Evolutionary conservation across 2,888 invertebrate genomes (phyloP).

Genomic region (Anodontia alba): DNA sequence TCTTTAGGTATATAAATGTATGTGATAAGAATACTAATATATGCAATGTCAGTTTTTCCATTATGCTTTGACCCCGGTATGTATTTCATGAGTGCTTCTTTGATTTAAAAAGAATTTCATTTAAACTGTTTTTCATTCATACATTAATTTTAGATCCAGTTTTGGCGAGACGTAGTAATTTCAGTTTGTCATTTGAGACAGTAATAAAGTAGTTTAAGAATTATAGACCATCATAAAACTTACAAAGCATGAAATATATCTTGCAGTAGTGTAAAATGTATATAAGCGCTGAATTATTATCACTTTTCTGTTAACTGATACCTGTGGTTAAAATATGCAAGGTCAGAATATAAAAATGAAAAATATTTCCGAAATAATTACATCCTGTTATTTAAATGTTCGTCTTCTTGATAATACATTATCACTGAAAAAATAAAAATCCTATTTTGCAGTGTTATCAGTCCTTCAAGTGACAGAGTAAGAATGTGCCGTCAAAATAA

Average conservation of each 20-base stretch:
- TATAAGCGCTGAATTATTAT: neutral
- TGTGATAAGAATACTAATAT: neutral
- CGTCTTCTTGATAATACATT: neutral
- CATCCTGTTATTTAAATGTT: neutral
- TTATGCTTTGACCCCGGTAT: neutral
- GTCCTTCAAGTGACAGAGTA: slow-evolving; percentile 8
- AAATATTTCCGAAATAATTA: neutral
- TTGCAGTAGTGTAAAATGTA: neutral
- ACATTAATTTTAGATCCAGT: neutral
- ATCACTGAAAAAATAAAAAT: neutral
- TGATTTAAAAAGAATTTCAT: slow-evolving; percentile 13
- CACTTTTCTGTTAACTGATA: neutral
- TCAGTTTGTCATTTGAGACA: neutral
- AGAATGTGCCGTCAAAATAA: slow-evolving; percentile 13
- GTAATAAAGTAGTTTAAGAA: slow-evolving; percentile 12
- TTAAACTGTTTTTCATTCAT: slow-evolving; percentile 17
- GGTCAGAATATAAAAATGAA: neutral
- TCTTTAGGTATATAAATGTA: slow-evolving; percentile 4
- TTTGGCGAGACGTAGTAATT: slow-evolving; percentile 14
- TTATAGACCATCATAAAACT: slow-evolving; percentile 7
- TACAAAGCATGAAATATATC: slow-evolving; percentile 18
- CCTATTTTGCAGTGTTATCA: neutral
- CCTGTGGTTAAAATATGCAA: slow-evolving; percentile 1
- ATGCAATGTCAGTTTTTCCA: slow-evolving; percentile 11
- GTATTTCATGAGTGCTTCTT: neutral